Evolutionary conservation across 2,797 vertebrate genomes (phyloP).

Genomic region (Neopelma chrysocephalum): DNA sequence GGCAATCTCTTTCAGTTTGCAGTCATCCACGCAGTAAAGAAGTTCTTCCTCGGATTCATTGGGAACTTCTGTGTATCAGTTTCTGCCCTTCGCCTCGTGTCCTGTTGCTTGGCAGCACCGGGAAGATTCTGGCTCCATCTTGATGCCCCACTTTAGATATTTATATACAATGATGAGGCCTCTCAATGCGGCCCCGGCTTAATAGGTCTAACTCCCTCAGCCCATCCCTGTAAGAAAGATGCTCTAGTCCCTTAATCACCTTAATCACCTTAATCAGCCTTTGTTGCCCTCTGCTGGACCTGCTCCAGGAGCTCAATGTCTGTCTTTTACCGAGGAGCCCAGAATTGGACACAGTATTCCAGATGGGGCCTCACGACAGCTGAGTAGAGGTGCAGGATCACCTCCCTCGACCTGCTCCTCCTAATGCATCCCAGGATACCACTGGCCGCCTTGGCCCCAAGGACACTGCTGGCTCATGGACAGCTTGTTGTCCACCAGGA

Average conservation of each 20-base stretch:
- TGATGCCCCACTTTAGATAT: background rate
- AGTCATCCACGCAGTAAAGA: background rate
- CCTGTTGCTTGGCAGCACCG: background rate
- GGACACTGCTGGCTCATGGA: background rate
- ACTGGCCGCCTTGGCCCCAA: background rate
- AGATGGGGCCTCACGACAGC: background rate
- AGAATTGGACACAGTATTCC: background rate
- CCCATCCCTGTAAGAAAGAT: background rate
- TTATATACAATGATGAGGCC: background rate
- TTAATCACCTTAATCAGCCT: no score
- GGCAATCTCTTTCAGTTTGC: rapidly evolving
- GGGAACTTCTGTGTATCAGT: background rate
- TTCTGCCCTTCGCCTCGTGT: background rate
- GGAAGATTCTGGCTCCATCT: background rate
- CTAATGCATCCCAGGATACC: background rate
- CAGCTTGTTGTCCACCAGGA: background rate
- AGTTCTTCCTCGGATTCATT: background rate
- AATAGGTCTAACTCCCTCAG: background rate
- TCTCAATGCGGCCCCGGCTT: background rate
- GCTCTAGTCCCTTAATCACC: background rate
- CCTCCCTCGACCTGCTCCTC: no score
- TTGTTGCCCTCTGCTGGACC: background rate
- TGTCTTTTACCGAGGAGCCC: background rate
- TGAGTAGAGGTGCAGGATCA: background rate
- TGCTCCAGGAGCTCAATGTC: rapidly evolving